Conservation (phyloP, 2,888 invertebrate species). For the Yponomeuta sedellus region DNA sequence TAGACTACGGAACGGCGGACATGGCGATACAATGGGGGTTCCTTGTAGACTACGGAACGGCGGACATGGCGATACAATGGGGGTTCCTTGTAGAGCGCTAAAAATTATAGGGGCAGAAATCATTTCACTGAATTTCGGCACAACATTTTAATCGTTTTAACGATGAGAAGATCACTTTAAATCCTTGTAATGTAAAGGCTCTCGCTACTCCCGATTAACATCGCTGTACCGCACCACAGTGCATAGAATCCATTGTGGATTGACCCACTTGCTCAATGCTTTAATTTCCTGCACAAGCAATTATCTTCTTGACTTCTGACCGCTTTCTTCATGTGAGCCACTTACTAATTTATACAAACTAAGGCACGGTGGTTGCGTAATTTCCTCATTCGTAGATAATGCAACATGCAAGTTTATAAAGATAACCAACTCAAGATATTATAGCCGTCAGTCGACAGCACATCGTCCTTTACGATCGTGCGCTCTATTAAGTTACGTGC, state of each 20-base stretch:
- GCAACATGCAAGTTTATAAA: not conserved
- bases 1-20: too few species aligned
- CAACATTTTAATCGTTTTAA: too few species aligned
- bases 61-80: too few species aligned
- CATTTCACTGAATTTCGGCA: not conserved
- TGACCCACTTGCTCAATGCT: conserved; percentile 67
- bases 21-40: too few species aligned
- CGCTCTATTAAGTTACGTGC: too few species aligned
- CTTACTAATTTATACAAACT: conserved; percentile 20
- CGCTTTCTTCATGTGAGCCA: conserved; percentile 64
- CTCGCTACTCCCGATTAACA: conserved; percentile 9
- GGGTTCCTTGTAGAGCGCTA: too few species aligned
- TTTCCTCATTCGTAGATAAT: conserved; percentile 6
- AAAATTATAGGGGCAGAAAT: too few species aligned
- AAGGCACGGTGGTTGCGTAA: conserved; percentile 35
- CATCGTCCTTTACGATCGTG: too few species aligned
- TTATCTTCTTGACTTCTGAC: conserved; percentile 75
- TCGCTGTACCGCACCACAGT: not conserved
- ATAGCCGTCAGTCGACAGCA: too few species aligned
- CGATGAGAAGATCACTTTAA: too few species aligned
- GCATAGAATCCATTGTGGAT: conserved; percentile 28
- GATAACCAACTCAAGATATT: too few species aligned
- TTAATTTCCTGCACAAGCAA: conserved; percentile 73
- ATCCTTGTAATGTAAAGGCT: not conserved
- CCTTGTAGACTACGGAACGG: too few species aligned